Evolutionary conservation across 2,113 vertebrate genomes (phyloP), one percentile per base, ranked within the genome.

Genomic region (Electrona antarctica): DNA sequence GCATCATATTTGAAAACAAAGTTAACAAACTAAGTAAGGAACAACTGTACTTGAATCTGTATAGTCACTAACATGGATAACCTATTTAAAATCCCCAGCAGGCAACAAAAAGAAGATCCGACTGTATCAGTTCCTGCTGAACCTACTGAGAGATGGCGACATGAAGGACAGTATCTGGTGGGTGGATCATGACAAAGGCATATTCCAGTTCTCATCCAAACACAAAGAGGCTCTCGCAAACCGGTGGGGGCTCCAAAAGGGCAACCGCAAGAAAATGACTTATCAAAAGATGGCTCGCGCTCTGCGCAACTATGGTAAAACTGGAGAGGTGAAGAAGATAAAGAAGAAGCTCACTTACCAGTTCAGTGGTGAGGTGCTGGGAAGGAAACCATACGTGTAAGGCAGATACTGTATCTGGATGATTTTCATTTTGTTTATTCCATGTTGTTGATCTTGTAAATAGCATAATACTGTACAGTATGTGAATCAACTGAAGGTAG

Each of bases 111-210:
- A 99, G 88, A 99, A 99, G 89, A 99, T 99, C 74, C 96, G 98
- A 49, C 87, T 99, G 63, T 99, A 99, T 87, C 98, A 99, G 92
- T 99, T 99, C 90, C 95, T 99, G 87, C 88, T 99, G 80, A 97
- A 99, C 86, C 95, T 99, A 77, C 94, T 99, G 81, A 94, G 95
- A 74, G 97, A 93, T 0, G 97, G 97, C 46, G 97, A 98, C 78
- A 99, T 99, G 98, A 98, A 98, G 88, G 97, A 99, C 79, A 98
- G 98, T 94, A 97, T 99, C 92, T 99, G 98, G 98, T 99, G 98
- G 98, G 96, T 98, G 81, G 97, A 99, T 93, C 95, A 96, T 90
- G 97, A 99, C 85, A 99, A 98, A 82, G 98, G 98, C 81, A 97
- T 95, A 74, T 99, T 99, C 91, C 97, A 99, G 91, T 99, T 99